Evolutionary conservation across 1,140 invertebrate genomes (phyloP).

Genomic region (Bradysia coprophila): DNA sequence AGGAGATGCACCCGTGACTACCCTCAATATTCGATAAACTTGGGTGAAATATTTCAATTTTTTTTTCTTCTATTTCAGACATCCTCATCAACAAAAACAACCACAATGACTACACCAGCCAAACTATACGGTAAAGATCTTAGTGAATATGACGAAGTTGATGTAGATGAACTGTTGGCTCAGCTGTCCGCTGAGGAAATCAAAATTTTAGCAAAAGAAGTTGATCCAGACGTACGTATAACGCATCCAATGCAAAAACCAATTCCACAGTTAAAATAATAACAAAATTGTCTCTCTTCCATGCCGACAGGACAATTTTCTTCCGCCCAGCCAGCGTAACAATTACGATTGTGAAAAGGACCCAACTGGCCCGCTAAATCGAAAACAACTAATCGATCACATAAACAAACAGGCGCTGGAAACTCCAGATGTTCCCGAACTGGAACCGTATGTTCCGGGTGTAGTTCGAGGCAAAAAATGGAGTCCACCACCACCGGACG

Average conservation of each 20-base stretch:
- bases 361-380: conserved; percentile 86
- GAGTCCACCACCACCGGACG: conserved; percentile 70
- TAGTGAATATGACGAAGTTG: conserved; percentile 85
- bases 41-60: no score
- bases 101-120: conserved; percentile 70
- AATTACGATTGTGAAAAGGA: conserved; percentile 90
- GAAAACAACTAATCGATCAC: conserved; percentile 92
- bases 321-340: conserved; percentile 89
- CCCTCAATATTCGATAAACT: no score
- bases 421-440: conserved; percentile 92
- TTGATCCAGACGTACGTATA: conserved; percentile 95
- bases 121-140: conserved; percentile 83
- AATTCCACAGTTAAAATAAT: no score
- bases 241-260: background rate
- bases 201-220: conserved; percentile 92
- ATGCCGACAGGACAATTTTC: conserved; percentile 80
- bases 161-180: conserved; percentile 88
- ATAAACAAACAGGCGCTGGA: conserved; percentile 95
- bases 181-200: conserved; percentile 92
- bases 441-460: conserved; percentile 83
- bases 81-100: conserved; percentile 60
- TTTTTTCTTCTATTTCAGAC: no score
- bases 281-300: background rate
- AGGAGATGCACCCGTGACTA: no score
- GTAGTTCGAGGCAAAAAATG: conserved; percentile 85